These are phyloP conservation scores for Riptortus pedestris DNA, from an alignment of 1,140 invertebrate genomes.

Conservation along the genomic window DNA sequence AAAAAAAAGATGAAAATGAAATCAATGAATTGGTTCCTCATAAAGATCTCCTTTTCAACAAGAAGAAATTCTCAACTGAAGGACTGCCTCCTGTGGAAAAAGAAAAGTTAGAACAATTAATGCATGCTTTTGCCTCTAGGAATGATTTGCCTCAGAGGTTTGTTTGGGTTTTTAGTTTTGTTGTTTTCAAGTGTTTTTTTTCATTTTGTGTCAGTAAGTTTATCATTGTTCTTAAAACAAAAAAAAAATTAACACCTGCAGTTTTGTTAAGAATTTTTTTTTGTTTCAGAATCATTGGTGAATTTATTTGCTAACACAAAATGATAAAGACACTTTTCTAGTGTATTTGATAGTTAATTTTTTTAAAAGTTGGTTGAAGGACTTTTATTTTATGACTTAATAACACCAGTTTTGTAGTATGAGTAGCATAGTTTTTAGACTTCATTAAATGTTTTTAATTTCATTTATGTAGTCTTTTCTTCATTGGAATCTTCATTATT, in stretches of 20 bases:
- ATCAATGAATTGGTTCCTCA: conserved; percentile 30
- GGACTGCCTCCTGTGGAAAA: conserved; percentile 36
- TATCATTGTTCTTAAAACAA: not conserved
- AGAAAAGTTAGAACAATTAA: conserved; percentile 36
- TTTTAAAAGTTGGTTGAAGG: too few species aligned
- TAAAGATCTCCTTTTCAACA: conserved; percentile 28
- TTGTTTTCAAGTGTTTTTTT: conserved; percentile 17
- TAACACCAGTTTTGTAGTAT: too few species aligned
- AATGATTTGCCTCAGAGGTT: conserved; percentile 27
- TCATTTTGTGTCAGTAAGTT: not conserved
- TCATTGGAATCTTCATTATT: too few species aligned
- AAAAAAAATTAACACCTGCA: not conserved
- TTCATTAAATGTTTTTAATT: too few species aligned
- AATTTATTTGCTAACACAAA: too few species aligned
- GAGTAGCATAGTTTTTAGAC: too few species aligned
- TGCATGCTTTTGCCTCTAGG: conserved; percentile 28
- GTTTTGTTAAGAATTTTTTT: too few species aligned
- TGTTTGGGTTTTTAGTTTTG: conserved; percentile 23
- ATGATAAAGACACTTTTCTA: too few species aligned
- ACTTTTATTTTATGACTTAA: too few species aligned
- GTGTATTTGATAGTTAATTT: too few species aligned
- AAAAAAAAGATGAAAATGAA: conserved; percentile 33
- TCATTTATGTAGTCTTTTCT: too few species aligned
- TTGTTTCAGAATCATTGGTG: too few species aligned
- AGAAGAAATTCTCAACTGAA: conserved; percentile 33